Evolutionary conservation across 2,113 vertebrate genomes (phyloP), one percentile per base, ranked within the genome.

Genomic region (Hippocampus mohnikei): DNA sequence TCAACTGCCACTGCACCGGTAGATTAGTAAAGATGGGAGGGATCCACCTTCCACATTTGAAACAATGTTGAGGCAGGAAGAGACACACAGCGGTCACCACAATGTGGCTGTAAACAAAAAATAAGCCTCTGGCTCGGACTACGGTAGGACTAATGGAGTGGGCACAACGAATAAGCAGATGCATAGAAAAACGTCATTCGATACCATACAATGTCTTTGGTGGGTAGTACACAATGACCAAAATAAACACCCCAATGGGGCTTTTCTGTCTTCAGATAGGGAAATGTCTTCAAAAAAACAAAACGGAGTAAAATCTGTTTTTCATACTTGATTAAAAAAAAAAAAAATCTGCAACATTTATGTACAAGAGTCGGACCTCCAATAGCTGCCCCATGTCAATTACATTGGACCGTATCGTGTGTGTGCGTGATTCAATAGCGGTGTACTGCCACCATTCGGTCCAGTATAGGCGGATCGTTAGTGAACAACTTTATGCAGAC

Each of bases 401-500:
- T 42, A 6, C 0, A 42, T 40, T 44, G 18, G 18, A 62, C 20
- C 21, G 60, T 46, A 68, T 78, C 41, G 21, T 23, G 52, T 55
- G 52, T 91, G 90, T 89, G 89, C 77, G 72, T 82, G 73, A 87
- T 71, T 86, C 60, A 67, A 76, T 52, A 78, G 61, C 27, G 6
- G 15, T 42, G 10, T 42, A 53, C 6, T 53, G 16, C 50, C 20
- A 7, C 60, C 60, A 62, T 37, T 15, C 18, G 33, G 29, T 12
- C 16, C 50, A 53, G 29, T 18, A 16, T 3, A 6, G 12, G 2
- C 42, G 12, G 13, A 3, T 33, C 29, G 2, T 4, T 5, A 33
- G 29, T 33, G 29, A 33, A 33, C 29, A 44, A 10, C 42, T 1
- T 12, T 13, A 13, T 44, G 42, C 42, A 9, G 12, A 44, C 42